Evolutionary conservation across 2,888 invertebrate species (phyloP).

Genomic region (Rosalia funebris): DNA sequence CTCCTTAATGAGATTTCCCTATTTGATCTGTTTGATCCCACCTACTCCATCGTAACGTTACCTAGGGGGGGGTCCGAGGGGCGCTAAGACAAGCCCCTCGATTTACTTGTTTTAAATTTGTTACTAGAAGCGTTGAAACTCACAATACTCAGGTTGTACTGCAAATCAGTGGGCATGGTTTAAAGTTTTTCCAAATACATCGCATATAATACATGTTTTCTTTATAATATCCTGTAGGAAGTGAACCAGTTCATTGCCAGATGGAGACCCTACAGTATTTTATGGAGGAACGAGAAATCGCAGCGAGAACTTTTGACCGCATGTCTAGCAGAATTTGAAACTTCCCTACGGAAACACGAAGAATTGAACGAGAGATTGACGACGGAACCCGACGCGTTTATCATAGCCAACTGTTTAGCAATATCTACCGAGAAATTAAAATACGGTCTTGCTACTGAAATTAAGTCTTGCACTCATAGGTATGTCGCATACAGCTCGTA

Average conservation of each 20-base stretch:
- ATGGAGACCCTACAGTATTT: slow-evolving; percentile 88
- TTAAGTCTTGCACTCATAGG: slow-evolving; percentile 72
- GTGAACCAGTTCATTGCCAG: slow-evolving; percentile 81
- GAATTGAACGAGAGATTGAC: slow-evolving; percentile 79
- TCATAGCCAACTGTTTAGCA: slow-evolving; percentile 77
- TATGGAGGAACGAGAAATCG: slow-evolving; percentile 88
- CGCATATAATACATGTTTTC: too few relatives aligned
- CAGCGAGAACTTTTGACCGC: slow-evolving; percentile 79
- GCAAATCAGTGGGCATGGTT: too few relatives aligned
- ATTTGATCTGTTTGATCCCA: too few relatives aligned
- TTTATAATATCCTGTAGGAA: slow-evolving; percentile 72
- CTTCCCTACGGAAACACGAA: slow-evolving; percentile 77
- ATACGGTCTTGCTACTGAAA: slow-evolving; percentile 83
- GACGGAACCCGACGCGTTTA: slow-evolving; percentile 77
- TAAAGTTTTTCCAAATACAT: too few relatives aligned
- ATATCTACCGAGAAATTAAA: slow-evolving; percentile 87
- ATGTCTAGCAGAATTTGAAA: slow-evolving; percentile 80
- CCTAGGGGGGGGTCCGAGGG: too few relatives aligned
- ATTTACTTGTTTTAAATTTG: too few relatives aligned
- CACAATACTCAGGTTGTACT: too few relatives aligned
- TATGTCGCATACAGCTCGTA: slow-evolving; percentile 34
- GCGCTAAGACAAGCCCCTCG: too few relatives aligned
- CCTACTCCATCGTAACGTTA: too few relatives aligned
- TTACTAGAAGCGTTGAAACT: too few relatives aligned
- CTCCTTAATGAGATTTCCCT: too few relatives aligned